Evolutionary conservation across 1,140 invertebrate genomes (phyloP).

Genomic region (Drosophila gunungcola): DNA sequence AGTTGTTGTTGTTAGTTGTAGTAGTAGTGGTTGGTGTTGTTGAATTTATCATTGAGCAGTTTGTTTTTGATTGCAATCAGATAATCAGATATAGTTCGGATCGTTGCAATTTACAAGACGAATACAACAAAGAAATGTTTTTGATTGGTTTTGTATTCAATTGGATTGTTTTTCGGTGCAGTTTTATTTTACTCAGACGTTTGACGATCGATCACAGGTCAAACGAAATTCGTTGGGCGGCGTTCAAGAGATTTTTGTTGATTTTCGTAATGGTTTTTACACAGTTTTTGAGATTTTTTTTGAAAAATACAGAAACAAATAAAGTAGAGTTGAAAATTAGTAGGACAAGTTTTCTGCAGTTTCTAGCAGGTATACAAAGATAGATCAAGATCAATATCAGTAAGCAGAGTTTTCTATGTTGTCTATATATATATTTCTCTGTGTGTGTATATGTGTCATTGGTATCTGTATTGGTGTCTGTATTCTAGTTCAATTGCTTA

Average conservation of each 20-base stretch:
- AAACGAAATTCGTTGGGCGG: conserved; percentile 53
- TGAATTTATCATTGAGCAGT: conserved; percentile 45
- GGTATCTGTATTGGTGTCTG: conserved; percentile 15
- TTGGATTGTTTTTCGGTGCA: conserved; percentile 30
- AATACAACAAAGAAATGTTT: conserved; percentile 32
- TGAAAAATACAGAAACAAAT: conserved; percentile 69
- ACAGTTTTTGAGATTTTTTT: conserved; percentile 45
- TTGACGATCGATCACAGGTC: conserved; percentile 44
- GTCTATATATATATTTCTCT: conserved; percentile 1
- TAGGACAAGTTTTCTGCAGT: conserved; percentile 57
- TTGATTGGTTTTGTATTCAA: conserved; percentile 25
- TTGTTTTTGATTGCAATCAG: conserved; percentile 37
- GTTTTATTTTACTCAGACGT: conserved; percentile 31
- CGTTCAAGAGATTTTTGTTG: conserved; percentile 51
- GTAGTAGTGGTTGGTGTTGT: conserved; percentile 48
- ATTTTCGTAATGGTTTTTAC: conserved; percentile 32
- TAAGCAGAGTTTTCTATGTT: conserved; percentile 45
- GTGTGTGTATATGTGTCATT: conserved; percentile 23
- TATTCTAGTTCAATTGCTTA: conserved; percentile 20
- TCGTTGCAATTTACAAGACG: conserved; percentile 37
- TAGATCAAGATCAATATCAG: conserved; percentile 60
- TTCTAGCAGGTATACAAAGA: conserved; percentile 51
- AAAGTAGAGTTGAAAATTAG: conserved; percentile 78
- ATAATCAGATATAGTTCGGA: conserved; percentile 42
- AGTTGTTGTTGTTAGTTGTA: conserved; percentile 39